Evolutionary conservation across 2,797 vertebrate species (phyloP), one percentile per base, ranked within the genome.

Genomic region (Scleropages formosus): DNA sequence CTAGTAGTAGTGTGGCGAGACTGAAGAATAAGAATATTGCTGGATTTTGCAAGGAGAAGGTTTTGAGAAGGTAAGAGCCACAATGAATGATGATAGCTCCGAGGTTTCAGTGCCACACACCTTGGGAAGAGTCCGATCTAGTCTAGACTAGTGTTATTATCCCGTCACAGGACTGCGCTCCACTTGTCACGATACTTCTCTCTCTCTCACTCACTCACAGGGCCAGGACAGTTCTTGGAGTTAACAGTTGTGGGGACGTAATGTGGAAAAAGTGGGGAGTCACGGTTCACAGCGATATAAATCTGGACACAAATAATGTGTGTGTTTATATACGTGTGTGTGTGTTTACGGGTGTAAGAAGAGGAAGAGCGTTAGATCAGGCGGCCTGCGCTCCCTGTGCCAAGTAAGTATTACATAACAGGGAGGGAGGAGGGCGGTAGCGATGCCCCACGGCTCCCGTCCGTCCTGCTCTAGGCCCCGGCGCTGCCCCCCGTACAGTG

Each of bases 371-470:
- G 73, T 68, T 53, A 39, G 31, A 77, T 68, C 47, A 67, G 49
- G 67, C 27, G 65, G 31, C 16, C 8, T 18, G 18, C 51, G 18
- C 26, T n/a, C 49, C 76, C 60, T 46, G 44, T 58, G 75, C 64
- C 84, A 79, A 87, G 77, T 86, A 85, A 76, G 72, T 75, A 84
- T 91, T 92, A 85, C 86, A 87, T 92, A 92, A 92, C 80, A 65
- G 1, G 9, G 4, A 65, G 1, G 9, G 4, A 51, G 47, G 39
- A n/a, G 62, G 61, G 31, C 75, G 76, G 64, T 26, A 67, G 76
- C 59, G 31, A 61, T 75, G 77, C 39, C n/a, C n/a, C 39, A 6
- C 81, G 79, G 79, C 39, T 49, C 11, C 72, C 24, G 59, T 47
- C 71, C 39, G 39, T 44, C 24, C 47, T 69, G 61, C 20, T 26